These are phyloP conservation scores for Diploscapter pachys DNA, from an alignment of 1,140 invertebrate genomes.

Conservation along the genomic window DNA sequence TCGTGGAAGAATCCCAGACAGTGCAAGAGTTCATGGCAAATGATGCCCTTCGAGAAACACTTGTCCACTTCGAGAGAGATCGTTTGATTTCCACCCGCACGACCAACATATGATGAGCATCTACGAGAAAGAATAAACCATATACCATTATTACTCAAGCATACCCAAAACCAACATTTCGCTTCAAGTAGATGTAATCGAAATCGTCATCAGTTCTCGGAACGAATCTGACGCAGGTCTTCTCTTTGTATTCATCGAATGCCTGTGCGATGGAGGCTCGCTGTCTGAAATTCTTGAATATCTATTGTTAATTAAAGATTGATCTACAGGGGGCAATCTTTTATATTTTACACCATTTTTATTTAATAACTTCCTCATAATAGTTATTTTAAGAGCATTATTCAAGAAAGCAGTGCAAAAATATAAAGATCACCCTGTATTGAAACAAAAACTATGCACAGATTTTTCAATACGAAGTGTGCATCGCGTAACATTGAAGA, in stretches of 20 bases:
- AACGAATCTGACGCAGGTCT: constrained; percentile 56
- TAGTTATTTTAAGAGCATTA: no score
- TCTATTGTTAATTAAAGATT: no score
- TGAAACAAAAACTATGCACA: no score
- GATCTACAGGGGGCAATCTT: no score
- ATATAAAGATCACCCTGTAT: no score
- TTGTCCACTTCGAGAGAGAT: constrained; percentile 58
- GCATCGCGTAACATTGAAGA: no score
- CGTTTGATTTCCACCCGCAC: constrained; percentile 58
- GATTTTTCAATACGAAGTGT: no score
- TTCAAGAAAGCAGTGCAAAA: no score
- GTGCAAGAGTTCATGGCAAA: background rate
- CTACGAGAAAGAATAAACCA: constrained; percentile 22
- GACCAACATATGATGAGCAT: constrained; percentile 57
- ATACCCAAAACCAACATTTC: constrained; percentile 55
- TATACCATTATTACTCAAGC: constrained; percentile 17
- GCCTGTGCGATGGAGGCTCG: constrained; percentile 58
- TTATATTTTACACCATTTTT: no score
- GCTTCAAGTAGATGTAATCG: constrained; percentile 59
- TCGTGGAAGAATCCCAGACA: constrained; percentile 26
- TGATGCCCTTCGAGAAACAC: constrained; percentile 57
- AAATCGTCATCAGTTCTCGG: constrained; percentile 48
- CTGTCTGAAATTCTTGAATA: constrained; percentile 44
- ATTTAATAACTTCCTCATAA: no score
- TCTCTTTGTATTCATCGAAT: constrained; percentile 58